Percentiles rank a stretch among this genome's conserved stretches.
Evolutionary conservation across 2,888 invertebrate species (phyloP).

Genomic region (Ennomos fuscantarius): DNA sequence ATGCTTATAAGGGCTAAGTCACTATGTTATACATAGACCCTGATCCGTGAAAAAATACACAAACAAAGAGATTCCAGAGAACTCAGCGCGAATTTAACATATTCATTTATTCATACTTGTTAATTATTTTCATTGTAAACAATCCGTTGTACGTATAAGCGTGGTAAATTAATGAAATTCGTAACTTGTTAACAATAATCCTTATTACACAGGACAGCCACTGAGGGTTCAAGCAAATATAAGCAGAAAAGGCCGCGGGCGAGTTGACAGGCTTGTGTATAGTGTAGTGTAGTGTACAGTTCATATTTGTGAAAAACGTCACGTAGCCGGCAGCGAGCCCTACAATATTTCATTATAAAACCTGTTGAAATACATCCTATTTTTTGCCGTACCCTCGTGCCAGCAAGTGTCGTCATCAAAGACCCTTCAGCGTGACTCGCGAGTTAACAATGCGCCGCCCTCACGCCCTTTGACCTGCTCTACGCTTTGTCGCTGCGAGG

Average conservation of each 20-base stretch:
- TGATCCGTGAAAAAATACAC: background rate
- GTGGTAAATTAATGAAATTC: slow-evolving; percentile 3
- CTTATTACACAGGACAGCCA: slow-evolving; percentile 5
- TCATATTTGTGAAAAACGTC: slow-evolving; percentile 26
- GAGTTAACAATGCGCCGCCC: slow-evolving; percentile 78
- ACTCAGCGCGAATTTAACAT: background rate
- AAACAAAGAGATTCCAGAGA: background rate
- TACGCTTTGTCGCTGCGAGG: slow-evolving; percentile 74
- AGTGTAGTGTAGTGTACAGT: slow-evolving; percentile 6
- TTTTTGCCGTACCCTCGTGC: slow-evolving; percentile 49
- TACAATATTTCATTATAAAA: slow-evolving; percentile 43
- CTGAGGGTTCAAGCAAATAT: background rate
- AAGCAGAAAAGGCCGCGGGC: slow-evolving; percentile 1
- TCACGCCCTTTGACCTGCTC: slow-evolving; percentile 77
- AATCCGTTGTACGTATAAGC: slow-evolving; percentile 3
- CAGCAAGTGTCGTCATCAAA: slow-evolving; percentile 73
- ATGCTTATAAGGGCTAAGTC: too few species aligned
- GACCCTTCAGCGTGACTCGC: slow-evolving; percentile 76
- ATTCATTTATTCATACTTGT: slow-evolving; percentile 2
- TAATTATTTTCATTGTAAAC: slow-evolving; percentile 10
- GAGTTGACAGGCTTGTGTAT: slow-evolving; percentile 5
- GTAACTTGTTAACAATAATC: slow-evolving; percentile 9
- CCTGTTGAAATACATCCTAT: slow-evolving; percentile 54
- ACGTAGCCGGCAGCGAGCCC: slow-evolving; percentile 28
- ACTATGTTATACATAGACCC: background rate